A percentile compares a stretch with the other conserved stretches of the same genome.
Conservation (phyloP, 2,113 vertebrate genomes). For the Sigmodon hispidus region DNA sequence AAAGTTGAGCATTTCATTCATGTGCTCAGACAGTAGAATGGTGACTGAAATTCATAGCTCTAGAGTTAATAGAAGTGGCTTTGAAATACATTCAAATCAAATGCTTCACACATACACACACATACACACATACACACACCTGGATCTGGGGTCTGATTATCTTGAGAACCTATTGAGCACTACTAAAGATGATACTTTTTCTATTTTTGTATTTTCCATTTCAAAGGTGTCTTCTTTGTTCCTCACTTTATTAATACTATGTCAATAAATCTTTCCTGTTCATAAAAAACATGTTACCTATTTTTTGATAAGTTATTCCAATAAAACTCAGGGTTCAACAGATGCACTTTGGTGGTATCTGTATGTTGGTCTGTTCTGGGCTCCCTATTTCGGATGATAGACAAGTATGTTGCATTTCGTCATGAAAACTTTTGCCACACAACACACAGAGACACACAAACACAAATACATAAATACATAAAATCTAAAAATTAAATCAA, state of each 20-base stretch:
- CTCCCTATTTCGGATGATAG: neutral
- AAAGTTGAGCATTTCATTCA: constrained; percentile 18
- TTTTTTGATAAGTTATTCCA: neutral
- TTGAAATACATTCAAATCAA: neutral
- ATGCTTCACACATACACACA: neutral
- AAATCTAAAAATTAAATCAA: neutral
- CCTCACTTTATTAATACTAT: neutral
- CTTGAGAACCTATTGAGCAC: neutral
- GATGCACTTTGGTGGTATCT: neutral
- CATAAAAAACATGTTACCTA: neutral
- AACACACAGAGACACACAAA: neutral
- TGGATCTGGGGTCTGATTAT: neutral
- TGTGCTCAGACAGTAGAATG: neutral
- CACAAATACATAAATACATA: neutral
- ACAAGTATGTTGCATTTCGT: neutral
- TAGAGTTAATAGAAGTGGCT: neutral
- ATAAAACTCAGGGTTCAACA: neutral
- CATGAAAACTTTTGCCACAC: neutral
- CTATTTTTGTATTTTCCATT: neutral
- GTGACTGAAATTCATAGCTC: neutral
- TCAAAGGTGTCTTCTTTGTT: neutral
- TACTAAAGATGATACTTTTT: neutral
- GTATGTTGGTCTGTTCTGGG: neutral
- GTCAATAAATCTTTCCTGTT: neutral
- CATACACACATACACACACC: neutral